Percentiles rank a stretch among this genome's conserved stretches.
These are phyloP conservation scores for Chymomyza procnemis DNA, from an alignment of 2,888 invertebrate species.

Conservation along the genomic window DNA sequence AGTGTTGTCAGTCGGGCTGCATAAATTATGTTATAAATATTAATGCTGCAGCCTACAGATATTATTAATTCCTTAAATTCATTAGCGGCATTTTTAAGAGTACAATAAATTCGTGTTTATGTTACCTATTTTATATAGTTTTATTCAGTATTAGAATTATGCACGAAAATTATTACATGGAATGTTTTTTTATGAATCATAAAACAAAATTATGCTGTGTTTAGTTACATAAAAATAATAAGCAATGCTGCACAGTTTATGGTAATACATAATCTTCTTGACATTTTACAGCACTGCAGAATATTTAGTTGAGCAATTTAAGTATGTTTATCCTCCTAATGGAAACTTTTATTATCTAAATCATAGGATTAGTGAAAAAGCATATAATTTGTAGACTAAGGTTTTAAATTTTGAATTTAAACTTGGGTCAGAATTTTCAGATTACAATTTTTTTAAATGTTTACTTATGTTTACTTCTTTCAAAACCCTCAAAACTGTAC, in stretches of 20 bases:
- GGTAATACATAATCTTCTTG: no score
- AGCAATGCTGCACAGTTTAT: neutral
- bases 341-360: no score
- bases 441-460: no score
- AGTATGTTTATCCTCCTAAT: no score
- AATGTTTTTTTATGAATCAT: neutral
- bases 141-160: neutral
- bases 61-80: slow-evolving; percentile 41
- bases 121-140: neutral
- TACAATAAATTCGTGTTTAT: neutral
- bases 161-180: neutral
- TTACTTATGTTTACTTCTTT: no score
- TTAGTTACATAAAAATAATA: neutral
- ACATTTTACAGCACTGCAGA: no score
- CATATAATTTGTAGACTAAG: no score
- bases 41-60: neutral
- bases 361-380: no score
- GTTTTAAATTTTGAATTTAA: no score
- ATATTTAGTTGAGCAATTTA: no score
- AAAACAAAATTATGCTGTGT: neutral
- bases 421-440: no score
- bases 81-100: slow-evolving; percentile 39
- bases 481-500: no score
- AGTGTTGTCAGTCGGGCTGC: neutral
- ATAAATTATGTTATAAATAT: neutral